A percentile compares a stretch with the other conserved stretches of the same genome.
phyloP scores from a whole-genome alignment of 2,888 invertebrate genomes.

The Euproctis similis region DNA sequence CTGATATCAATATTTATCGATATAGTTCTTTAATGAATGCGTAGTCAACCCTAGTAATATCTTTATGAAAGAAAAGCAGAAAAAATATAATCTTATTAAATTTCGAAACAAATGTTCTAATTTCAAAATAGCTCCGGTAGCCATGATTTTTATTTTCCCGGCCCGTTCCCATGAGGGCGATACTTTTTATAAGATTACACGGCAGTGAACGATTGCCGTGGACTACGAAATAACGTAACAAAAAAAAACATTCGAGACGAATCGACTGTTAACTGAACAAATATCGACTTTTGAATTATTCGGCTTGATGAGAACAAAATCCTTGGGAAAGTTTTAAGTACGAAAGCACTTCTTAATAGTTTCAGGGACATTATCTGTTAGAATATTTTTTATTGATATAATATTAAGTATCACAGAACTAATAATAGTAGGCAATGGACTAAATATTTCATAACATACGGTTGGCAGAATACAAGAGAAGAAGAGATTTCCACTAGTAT shows the following conservation, averaged over 20 bases:
- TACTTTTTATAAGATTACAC: slow-evolving; percentile 40
- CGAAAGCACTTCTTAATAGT: too few relatives aligned
- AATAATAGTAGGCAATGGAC: too few relatives aligned
- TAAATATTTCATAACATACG: too few relatives aligned
- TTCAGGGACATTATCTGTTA: too few relatives aligned
- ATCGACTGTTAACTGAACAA: slow-evolving; percentile 17
- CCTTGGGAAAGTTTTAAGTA: slow-evolving; percentile 8
- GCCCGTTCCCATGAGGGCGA: slow-evolving; percentile 31
- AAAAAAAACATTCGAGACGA: slow-evolving; percentile 23
- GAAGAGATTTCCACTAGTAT: slow-evolving; percentile 10
- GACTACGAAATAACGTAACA: slow-evolving; percentile 34
- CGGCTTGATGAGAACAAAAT: slow-evolving; percentile 6
- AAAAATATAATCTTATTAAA: too few relatives aligned
- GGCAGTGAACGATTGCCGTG: slow-evolving; percentile 37
- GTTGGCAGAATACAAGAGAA: not conserved
- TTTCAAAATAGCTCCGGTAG: not conserved
- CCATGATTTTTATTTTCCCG: not conserved
- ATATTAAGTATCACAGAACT: too few relatives aligned
- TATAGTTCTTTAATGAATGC: too few relatives aligned
- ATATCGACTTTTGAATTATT: slow-evolving; percentile 9
- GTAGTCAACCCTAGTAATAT: too few relatives aligned
- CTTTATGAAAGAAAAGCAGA: too few relatives aligned
- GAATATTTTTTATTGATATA: too few relatives aligned
- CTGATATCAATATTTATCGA: too few relatives aligned
- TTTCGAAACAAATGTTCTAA: slow-evolving; percentile 20